Evolutionary conservation across 2,797 vertebrate species (phyloP).

Genomic region (Smutsia temminckii): DNA sequence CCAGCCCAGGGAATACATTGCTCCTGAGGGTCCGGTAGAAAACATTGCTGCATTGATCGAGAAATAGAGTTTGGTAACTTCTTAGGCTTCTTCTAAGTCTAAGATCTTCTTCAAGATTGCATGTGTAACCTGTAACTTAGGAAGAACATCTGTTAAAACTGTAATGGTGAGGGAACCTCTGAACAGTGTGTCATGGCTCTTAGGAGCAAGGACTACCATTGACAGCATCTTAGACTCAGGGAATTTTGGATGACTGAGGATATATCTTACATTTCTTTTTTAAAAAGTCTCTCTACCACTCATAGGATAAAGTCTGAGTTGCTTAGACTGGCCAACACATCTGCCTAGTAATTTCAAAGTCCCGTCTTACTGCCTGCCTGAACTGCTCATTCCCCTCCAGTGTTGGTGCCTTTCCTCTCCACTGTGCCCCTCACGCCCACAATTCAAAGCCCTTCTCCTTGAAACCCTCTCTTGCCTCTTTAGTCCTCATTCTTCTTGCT

Average conservation of each 20-base stretch:
- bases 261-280: not conserved
- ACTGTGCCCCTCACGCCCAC: not conserved
- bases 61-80: constrained; percentile 10
- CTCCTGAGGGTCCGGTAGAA: not conserved
- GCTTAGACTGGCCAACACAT: not conserved
- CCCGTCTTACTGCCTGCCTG: not conserved
- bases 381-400: not conserved
- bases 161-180: not conserved
- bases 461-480: not conserved
- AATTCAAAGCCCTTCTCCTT: not conserved
- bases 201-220: not conserved
- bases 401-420: not conserved
- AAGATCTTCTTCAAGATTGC: not conserved
- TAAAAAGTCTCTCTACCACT: not conserved
- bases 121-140: not conserved
- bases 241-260: not conserved
- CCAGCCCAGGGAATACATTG: not conserved
- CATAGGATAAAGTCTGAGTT: not conserved
- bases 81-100: not conserved
- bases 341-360: not conserved
- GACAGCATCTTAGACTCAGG: not conserved
- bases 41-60: not conserved
- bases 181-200: not conserved
- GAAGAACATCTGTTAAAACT: not conserved
- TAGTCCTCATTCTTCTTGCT: not conserved